Conservation (phyloP, 1,140 invertebrate genomes). For the Psix sp. region DNA sequence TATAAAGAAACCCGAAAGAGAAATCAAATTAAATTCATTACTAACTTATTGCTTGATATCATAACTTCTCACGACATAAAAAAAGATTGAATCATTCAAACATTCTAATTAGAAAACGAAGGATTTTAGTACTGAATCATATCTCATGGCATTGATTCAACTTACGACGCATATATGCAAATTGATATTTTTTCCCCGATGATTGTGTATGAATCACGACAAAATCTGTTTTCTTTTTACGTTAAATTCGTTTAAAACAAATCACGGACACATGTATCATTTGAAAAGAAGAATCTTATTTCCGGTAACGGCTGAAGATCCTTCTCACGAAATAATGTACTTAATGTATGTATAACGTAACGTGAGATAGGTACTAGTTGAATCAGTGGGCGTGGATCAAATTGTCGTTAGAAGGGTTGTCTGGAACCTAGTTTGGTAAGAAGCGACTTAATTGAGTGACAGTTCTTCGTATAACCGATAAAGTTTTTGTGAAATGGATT, state of each 20-base stretch:
- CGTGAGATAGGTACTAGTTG: constrained; percentile 36
- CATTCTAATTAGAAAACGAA: too few species aligned
- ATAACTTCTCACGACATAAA: too few species aligned
- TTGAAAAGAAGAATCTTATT: constrained; percentile 25
- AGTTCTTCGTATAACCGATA: constrained; percentile 13
- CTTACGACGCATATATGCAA: too few species aligned
- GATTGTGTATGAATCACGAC: too few species aligned
- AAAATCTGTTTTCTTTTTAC: too few species aligned
- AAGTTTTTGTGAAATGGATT: constrained; percentile 6
- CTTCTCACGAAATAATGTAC: constrained; percentile 40
- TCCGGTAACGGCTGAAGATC: constrained; percentile 36
- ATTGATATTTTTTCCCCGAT: too few species aligned
- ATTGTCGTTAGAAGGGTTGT: constrained; percentile 44
- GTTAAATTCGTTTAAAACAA: constrained; percentile 6
- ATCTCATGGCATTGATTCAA: too few species aligned
- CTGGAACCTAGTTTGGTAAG: constrained; percentile 11
- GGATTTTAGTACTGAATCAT: too few species aligned
- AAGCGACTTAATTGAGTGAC: constrained; percentile 22
- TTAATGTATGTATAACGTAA: constrained; percentile 48
- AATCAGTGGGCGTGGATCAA: constrained; percentile 49
- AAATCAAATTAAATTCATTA: too few species aligned
- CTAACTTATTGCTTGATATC: too few species aligned
- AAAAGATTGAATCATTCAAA: too few species aligned
- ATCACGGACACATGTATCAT: constrained; percentile 22
- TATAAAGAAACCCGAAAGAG: too few species aligned